Conservation (phyloP, 2,888 invertebrate genomes). For the Calephelis perditalis region DNA sequence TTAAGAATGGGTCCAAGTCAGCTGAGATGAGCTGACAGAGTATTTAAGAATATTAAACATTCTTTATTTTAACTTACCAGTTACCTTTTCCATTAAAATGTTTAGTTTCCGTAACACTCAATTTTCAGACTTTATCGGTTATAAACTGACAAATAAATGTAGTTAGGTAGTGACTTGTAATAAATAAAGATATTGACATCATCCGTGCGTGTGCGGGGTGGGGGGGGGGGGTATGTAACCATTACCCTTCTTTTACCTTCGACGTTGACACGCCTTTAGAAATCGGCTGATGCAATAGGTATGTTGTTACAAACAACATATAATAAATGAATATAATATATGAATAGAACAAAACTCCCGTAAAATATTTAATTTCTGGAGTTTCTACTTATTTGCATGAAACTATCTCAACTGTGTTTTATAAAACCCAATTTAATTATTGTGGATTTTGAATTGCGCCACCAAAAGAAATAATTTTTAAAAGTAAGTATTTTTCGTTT, state of each 20-base stretch:
- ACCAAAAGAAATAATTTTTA: no score
- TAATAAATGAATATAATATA: conserved; percentile 19
- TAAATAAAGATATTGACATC: background rate
- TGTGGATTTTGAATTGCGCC: background rate
- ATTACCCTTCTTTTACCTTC: conserved; percentile 14
- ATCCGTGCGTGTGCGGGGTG: background rate
- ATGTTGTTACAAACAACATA: conserved; percentile 19
- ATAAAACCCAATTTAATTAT: background rate
- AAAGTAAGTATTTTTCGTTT: no score
- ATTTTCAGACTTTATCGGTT: no score
- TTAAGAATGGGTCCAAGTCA: no score
- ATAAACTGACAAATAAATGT: no score
- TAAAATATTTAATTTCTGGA: background rate
- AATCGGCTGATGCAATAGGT: conserved; percentile 42
- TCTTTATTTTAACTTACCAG: no score
- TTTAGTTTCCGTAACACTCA: no score
- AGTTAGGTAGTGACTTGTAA: background rate
- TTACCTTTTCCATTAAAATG: no score
- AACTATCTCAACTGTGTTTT: no score
- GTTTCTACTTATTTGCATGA: background rate
- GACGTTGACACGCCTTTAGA: conserved; percentile 9
- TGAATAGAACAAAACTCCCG: no score
- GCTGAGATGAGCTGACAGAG: no score
- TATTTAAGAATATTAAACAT: no score
- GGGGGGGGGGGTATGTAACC: background rate